Conservation (phyloP, 2,113 vertebrate genomes). For the Hiodon alosoides region DNA sequence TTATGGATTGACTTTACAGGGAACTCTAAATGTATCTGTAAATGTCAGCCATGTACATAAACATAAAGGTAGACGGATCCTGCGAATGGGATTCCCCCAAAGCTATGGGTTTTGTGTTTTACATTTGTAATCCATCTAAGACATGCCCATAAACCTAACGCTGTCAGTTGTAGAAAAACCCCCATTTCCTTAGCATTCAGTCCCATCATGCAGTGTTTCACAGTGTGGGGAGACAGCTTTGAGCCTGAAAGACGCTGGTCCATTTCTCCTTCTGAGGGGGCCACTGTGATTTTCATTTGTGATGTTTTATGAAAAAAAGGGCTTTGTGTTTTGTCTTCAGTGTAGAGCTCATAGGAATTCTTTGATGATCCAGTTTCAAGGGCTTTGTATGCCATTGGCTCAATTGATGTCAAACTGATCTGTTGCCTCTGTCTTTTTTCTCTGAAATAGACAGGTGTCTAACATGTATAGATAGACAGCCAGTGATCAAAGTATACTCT, state of each 20-base stretch:
- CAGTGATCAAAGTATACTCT: not conserved
- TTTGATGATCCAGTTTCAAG: slow-evolving; percentile 10
- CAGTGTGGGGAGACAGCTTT: not conserved
- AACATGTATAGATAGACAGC: not conserved
- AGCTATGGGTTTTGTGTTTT: not conserved
- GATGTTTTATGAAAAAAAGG: slow-evolving; percentile 9
- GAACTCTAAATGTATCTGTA: slow-evolving; percentile 1
- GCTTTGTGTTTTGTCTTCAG: slow-evolving; percentile 13
- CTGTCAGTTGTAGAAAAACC: not conserved
- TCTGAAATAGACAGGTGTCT: not conserved
- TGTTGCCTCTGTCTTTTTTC: not conserved
- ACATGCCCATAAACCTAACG: not conserved
- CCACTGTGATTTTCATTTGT: not conserved
- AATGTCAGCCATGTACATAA: not conserved
- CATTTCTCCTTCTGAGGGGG: not conserved
- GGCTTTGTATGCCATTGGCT: slow-evolving; percentile 16
- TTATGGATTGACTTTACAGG: too few relatives aligned
- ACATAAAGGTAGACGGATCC: not conserved
- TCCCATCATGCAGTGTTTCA: not conserved
- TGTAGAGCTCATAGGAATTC: not conserved
- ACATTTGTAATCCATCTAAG: not conserved
- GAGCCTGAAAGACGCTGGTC: not conserved
- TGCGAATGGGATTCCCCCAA: not conserved
- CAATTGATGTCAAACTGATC: slow-evolving; percentile 13
- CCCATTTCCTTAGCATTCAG: too few relatives aligned